phyloP scores from a whole-genome alignment of 2,113 vertebrate genomes.

The Platysteira castanea region DNA sequence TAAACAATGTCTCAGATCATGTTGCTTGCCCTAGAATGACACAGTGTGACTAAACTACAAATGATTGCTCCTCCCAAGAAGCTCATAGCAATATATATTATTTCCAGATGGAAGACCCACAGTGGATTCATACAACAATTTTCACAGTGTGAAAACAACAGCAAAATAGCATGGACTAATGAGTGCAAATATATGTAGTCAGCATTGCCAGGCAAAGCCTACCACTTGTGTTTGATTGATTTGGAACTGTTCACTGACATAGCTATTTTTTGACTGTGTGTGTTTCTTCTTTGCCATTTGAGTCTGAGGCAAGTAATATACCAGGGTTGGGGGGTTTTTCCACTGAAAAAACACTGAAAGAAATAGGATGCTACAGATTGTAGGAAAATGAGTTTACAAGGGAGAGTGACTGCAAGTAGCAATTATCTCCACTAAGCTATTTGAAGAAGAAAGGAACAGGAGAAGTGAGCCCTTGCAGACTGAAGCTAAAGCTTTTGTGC shows the following conservation, averaged over 20 bases:
- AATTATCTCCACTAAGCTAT: slow-evolving; percentile 1
- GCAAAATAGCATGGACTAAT: neutral
- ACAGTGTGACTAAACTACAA: neutral
- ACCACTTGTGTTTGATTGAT: neutral
- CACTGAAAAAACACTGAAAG: neutral
- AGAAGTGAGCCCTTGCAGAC: neutral
- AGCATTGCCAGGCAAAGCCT: neutral
- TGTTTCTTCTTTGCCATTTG: neutral
- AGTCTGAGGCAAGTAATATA: neutral
- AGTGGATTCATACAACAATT: neutral
- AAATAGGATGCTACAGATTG: neutral
- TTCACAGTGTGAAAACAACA: neutral
- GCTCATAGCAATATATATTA: neutral
- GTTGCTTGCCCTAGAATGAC: neutral
- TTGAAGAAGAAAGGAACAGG: neutral
- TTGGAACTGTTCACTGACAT: neutral
- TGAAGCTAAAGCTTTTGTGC: neutral
- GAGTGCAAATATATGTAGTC: neutral
- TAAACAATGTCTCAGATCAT: neutral
- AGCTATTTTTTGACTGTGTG: neutral
- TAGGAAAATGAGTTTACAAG: neutral
- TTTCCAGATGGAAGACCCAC: neutral
- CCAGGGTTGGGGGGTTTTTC: neutral
- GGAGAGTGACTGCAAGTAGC: neutral
- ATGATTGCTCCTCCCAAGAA: neutral